A percentile compares a stretch with the other conserved stretches of the same genome.
phyloP scores from a whole-genome alignment of 2,113 vertebrate species.

The Theristicus caerulescens region DNA sequence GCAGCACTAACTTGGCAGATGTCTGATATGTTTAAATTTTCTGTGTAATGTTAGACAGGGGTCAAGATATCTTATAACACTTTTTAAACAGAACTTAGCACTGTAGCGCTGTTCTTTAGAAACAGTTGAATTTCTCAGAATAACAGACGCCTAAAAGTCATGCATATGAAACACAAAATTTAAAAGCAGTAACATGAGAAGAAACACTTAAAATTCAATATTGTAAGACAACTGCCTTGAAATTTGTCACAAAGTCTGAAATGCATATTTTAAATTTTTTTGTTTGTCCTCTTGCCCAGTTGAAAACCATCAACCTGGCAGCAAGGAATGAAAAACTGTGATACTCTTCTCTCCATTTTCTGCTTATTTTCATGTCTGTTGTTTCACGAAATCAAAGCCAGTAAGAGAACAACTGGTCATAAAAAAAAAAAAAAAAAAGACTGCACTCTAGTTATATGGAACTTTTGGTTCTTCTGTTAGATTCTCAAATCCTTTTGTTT shows the following conservation, averaged over 20 bases:
- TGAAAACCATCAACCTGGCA: neutral
- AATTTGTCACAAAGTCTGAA: neutral
- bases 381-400: neutral
- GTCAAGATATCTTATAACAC: neutral
- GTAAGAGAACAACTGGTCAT: neutral
- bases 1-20: neutral
- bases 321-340: neutral
- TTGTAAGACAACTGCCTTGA: neutral
- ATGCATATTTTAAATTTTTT: neutral
- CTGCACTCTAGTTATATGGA: neutral
- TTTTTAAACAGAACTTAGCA: neutral
- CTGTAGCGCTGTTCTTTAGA: neutral
- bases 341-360: neutral
- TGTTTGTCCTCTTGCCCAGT: neutral
- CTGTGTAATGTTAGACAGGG: neutral
- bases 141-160: neutral
- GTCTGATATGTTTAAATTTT: neutral
- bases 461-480: neutral
- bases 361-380: neutral
- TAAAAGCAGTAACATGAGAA: neutral
- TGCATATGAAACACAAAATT: neutral
- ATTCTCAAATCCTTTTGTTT: neutral
- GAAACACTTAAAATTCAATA: neutral
- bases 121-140: neutral
- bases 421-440: neutral